phyloP scores from a whole-genome alignment of 2,797 vertebrate genomes.

The Podarcis lilfordi region DNA sequence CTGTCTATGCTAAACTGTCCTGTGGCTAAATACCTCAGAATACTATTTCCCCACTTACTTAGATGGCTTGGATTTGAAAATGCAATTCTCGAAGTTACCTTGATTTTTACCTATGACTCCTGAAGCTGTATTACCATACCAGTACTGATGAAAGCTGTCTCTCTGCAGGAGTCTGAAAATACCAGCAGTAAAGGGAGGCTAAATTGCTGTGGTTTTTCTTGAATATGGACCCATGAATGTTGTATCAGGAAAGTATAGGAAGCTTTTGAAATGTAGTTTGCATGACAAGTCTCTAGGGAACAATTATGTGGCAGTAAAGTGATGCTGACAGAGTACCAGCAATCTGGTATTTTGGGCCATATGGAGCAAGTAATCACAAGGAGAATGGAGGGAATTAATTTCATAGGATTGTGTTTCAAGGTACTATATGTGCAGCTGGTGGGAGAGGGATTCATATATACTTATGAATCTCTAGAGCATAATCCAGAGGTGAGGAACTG shows the following conservation, averaged over 20 bases:
- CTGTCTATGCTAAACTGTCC: too few relatives aligned
- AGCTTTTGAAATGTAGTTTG: not conserved
- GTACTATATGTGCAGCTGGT: not conserved
- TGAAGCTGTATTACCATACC: not conserved
- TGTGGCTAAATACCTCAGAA: too few relatives aligned
- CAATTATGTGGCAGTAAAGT: conserved; percentile 9
- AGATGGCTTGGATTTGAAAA: too few relatives aligned
- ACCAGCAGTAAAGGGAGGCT: not conserved
- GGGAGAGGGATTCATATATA: not conserved
- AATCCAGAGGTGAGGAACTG: not conserved
- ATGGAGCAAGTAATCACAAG: conserved; percentile 30
- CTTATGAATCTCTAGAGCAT: not conserved
- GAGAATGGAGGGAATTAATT: conserved; percentile 6
- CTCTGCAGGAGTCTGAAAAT: not conserved
- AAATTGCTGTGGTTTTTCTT: conserved; percentile 4
- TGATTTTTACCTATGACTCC: not conserved
- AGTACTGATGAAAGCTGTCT: not conserved
- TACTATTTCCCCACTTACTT: too few relatives aligned
- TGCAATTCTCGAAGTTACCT: too few relatives aligned
- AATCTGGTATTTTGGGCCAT: conserved; percentile 16
- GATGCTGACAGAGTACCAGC: not conserved
- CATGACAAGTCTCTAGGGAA: not conserved
- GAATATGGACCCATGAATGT: not conserved
- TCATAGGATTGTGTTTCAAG: conserved; percentile 28
- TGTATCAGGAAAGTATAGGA: not conserved